Percentiles rank a stretch among this genome's conserved stretches.
phyloP scores from a whole-genome alignment of 2,797 vertebrate species.

The Hybognathus amarus region DNA sequence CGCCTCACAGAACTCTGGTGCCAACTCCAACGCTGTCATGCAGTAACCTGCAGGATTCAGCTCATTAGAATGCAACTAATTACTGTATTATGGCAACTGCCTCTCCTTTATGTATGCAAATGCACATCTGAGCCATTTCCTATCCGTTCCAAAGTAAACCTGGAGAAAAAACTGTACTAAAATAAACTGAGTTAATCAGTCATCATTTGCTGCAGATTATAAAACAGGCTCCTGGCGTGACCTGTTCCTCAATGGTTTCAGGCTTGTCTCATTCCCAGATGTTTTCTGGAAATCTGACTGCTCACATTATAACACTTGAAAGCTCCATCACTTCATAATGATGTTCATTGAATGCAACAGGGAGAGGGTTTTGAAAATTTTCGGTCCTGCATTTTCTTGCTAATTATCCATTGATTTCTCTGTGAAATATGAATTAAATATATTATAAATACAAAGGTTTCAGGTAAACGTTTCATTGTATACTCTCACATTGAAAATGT shows the following conservation, averaged over 20 bases:
- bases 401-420: not conserved
- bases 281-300: slow-evolving; percentile 31
- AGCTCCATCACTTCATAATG: slow-evolving; percentile 8
- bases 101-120: slow-evolving; percentile 59
- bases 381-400: not conserved
- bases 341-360: not conserved
- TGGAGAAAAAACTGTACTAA: slow-evolving; percentile 29
- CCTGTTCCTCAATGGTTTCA: slow-evolving; percentile 18
- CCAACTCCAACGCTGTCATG: not conserved
- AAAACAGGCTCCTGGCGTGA: slow-evolving; percentile 39
- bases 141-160: slow-evolving; percentile 31
- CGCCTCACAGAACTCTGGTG: not conserved
- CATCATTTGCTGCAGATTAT: slow-evolving; percentile 45
- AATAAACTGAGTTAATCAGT: slow-evolving; percentile 43
- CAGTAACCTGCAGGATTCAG: slow-evolving; percentile 7
- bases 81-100: slow-evolving; percentile 56
- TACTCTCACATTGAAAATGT: not conserved
- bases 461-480: not conserved
- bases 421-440: not conserved
- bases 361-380: not conserved
- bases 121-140: slow-evolving; percentile 46
- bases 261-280: slow-evolving; percentile 7
- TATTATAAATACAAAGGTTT: not conserved
- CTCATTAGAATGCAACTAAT: slow-evolving; percentile 60
- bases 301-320: not conserved